phyloP scores from a whole-genome alignment of 2,797 vertebrate species.

The Geotrypetes seraphini region DNA sequence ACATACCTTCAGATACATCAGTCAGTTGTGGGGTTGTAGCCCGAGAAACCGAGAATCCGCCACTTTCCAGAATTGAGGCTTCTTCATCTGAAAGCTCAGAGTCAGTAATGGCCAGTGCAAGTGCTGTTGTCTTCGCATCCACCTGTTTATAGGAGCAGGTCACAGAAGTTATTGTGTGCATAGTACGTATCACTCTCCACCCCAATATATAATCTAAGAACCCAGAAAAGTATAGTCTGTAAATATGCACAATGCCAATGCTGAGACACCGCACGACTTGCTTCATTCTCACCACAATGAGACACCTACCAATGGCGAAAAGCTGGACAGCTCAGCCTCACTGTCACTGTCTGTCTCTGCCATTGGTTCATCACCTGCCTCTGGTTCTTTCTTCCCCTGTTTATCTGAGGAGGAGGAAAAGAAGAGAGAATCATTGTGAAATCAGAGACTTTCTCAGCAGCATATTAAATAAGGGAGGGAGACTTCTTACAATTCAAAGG shows the following conservation, averaged over 20 bases:
- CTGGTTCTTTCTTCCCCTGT: constrained; percentile 65
- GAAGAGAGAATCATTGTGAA: constrained; percentile 6
- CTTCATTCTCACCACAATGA: neutral
- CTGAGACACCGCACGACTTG: no score
- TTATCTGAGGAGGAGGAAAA: constrained; percentile 37
- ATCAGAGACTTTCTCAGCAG: no score
- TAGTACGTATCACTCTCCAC: no score
- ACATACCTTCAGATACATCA: constrained; percentile 84
- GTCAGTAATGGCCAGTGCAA: constrained; percentile 96
- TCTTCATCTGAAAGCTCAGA: constrained; percentile 95
- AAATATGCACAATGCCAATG: no score
- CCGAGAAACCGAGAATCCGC: constrained; percentile 91
- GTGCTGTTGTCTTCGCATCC: constrained; percentile 87
- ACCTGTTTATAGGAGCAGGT: constrained; percentile 57
- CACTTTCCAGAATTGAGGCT: constrained; percentile 91
- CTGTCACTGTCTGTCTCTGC: constrained; percentile 95
- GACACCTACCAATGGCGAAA: constrained; percentile 72
- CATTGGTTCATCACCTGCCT: constrained; percentile 75
- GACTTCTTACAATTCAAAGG: no score
- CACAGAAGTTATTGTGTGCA: no score
- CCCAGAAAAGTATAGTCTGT: neutral
- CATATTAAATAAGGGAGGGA: no score
- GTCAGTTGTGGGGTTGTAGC: constrained; percentile 91
- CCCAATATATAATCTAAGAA: no score
- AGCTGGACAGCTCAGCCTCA: constrained; percentile 89